Evolutionary conservation across 2,113 vertebrate genomes (phyloP), one percentile per base, ranked within the genome.

Genomic region (Corvus hawaiiensis): DNA sequence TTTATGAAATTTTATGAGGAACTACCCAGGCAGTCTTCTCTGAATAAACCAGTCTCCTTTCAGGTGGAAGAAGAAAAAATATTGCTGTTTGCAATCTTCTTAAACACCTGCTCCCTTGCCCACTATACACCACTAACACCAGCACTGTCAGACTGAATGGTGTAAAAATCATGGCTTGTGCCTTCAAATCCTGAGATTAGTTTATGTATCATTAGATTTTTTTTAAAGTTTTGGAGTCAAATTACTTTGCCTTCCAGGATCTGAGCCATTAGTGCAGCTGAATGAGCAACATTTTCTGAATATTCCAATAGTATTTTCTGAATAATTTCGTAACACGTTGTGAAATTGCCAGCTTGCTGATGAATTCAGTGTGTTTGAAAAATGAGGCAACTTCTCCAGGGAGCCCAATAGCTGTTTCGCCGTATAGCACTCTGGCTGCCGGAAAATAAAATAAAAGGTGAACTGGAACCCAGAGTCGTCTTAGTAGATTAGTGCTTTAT

Each of bases 241-340:
- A 55, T 39, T 77, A 35, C 39, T 93, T 92, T 88, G 33, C 19
- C 30, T 93, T 94, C 59, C 33, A 88, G n/a, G 28, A 84, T 61
- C 68, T 78, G 61, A 90, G 54, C 41, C 46, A 62, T 62, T 93
- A 91, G 35, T 49, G 37, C 26, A 80, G 68, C 23, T 94, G 90
- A 93, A 90, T 64, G 83, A 92, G 69, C 67, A 93, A 54, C 37
- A 39, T 8, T 75, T 90, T 90, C 88, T 95, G 85, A 95, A 86
- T 90, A 93, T 94, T 92, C 55, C 24, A n/a, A n/a, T 32, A 61
- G 58, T 56, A 68, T 78, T 90, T 97, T 95, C 44, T 74, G 61
- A 90, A 90, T 84, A 80, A 73, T 85, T 93, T 84, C 56, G 28
- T 78, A 82, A 72, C 5, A 37, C 10, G 7, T 27, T 75, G 39